Evolutionary conservation across 2,797 vertebrate species (phyloP), one percentile per base, ranked within the genome.

Genomic region (Alcedo quadribrachys): DNA sequence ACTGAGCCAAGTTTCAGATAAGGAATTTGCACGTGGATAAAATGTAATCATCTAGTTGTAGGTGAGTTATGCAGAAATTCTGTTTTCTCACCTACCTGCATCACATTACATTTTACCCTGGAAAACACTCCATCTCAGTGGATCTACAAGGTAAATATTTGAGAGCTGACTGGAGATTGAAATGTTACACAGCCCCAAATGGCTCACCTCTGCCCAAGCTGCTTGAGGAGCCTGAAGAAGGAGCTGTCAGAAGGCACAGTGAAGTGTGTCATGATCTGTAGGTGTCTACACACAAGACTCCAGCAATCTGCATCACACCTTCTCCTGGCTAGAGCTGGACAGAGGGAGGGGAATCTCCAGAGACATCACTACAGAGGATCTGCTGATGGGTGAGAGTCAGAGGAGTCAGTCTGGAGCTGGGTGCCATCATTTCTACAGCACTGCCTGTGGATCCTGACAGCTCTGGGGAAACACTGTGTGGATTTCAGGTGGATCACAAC

Each of bases 341-440:
- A 70, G 65, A 82, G 25, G 61, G 53, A 88, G 48, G 4, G 22
- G 43, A 83, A 42, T 17, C 73, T 85, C 62, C 21, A 24, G 55
- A 94, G 81, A 89, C 90, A 91, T 77, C 80, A 71, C 57, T 67
- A 30, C 65, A 76, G 43, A 74, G 15, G 28, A 54, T 84, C 57
- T 68, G 83, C 51, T 82, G 80, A 71, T 58, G 57, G 70, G 54
- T 74, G 63, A 83, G 70, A 91, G 93, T 90, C 51, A 91, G 87
- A 84, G 25, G 50, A 91, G 71, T 67, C 66, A 54, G 57, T 65
- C 53, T 57, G 68, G 33, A 91, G 53, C 75, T 80, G 1, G 3
- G 17, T 24, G 37, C 19, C 77, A 43, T 55, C 4, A n/a, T 71
- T 92, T 82, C 57, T 43, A 77, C 69, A 69, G 21, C 33, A 15